Base-by-base conservation (phyloP, 1,140 invertebrate species). In the Philopotamus ludificatus region DNA sequence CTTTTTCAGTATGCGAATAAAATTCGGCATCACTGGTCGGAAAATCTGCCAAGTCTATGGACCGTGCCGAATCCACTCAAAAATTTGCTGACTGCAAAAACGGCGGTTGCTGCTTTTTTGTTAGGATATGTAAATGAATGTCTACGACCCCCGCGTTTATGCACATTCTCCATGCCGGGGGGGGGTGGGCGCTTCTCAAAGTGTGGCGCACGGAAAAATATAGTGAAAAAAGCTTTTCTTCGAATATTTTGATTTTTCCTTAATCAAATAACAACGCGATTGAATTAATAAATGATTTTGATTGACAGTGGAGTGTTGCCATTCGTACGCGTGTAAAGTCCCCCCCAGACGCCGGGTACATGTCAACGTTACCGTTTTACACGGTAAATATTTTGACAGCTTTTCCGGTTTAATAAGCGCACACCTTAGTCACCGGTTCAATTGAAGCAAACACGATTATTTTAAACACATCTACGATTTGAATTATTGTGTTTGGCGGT, bases 81-180 rank as follows among this genome's bases (percentile, higher is more conserved):
- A 75, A 75, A 74, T 65, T 68, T 72, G 74, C 73, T 75, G 74
- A 75, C 74, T 74, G 63, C 66, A 58, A 66, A 63, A 65, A 70
- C 71, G 61, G 49, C 41, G 62, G 47, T 34, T 54, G 64, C 58
- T 65, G 73, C 70, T 71, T 75, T 75, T 74, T 74, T 74, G 73
- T 75, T 74, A 72, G 72, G 72, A 71, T 75, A 75, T 75, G 74
- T 72, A 75, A 75, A 75, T 75, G 64, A 55, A 66, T 54, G 20
- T 42, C 62, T 9, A 22, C 62, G 51, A 51, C 62, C 62, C n/a
- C 49, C 41, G 15, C 45, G 28, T 9, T 15, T 44, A 21, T 16
- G 49, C 51, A 51, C 51, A 23, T 39, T 47, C 28, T 34, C 28
- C 28, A 34, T 34, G 12, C 4, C 45, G 15, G 50, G n/a, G 47